Evolutionary conservation across 1,140 invertebrate species (phyloP), one percentile per base, ranked within the genome.

Genomic region (Gonatopus flavifemur): DNA sequence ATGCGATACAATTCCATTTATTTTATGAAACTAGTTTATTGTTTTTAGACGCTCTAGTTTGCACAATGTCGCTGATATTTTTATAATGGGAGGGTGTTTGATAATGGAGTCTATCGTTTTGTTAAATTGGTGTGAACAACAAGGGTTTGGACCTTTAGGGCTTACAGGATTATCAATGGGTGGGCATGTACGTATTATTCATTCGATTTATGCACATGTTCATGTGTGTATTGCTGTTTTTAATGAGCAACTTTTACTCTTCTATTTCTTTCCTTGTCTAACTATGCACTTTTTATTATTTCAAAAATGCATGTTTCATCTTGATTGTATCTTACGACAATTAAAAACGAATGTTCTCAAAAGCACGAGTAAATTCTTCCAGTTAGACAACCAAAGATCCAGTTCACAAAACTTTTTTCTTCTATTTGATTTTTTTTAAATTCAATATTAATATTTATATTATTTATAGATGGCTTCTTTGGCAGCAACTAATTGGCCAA

Each of bases 151-250:
- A 9, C 96, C 96, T 1, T 79, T 98, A 4, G 94, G 93, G 37
- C 81, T 98, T 7, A 94, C 93, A 16, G 96, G 96, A n/a, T 84
- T 98, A 38, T 98, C 96, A n/a, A 98, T 99, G 96, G 97, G 97
- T 48, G 97, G 96, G 37, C 94, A 98, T 85, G 94, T 97, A 72
- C 83, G 88, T 84, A 62, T 55, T 41, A 54, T 52, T 41, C 18
- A 45, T 15, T 12, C 10, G 12, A 38, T 25, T 24, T 35, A 12
- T 4, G 12, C 18, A n/a, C 36, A 19, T 19, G 25, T 20, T 24
- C 3, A n/a, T 24, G 18, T 28, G 18, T 8, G 19, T 21, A 35
- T 18, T 21, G 7, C n/a, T n/a, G n/a, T n/a, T n/a, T n/a, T n/a
- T n/a, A n/a, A n/a, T n/a, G n/a, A n/a, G n/a, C n/a, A n/a, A n/a